Evolutionary conservation across 2,797 vertebrate species (phyloP).

Genomic region (Mormyrops boulengeri): DNA sequence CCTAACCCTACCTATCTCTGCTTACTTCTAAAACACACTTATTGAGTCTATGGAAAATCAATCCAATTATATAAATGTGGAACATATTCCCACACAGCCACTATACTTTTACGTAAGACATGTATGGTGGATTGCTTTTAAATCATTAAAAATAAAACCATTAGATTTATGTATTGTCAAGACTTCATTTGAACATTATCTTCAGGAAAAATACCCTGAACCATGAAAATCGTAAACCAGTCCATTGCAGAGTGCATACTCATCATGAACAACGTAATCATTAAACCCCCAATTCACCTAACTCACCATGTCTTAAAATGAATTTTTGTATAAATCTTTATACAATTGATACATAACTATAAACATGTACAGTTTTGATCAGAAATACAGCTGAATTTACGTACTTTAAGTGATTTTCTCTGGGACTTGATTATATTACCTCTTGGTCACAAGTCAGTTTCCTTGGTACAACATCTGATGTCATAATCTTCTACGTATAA

Average conservation of each 20-base stretch:
- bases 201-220: background rate
- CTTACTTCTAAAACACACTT: background rate
- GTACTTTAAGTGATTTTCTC: background rate
- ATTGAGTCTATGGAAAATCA: background rate
- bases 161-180: background rate
- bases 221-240: background rate
- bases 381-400: background rate
- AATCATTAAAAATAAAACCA: background rate
- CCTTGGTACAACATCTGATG: background rate
- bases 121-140: background rate
- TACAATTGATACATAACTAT: background rate
- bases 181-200: background rate
- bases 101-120: background rate
- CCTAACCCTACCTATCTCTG: background rate
- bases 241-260: background rate
- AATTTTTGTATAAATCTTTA: background rate
- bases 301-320: background rate
- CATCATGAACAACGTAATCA: background rate
- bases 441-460: background rate
- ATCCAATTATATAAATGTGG: background rate
- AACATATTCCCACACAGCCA: background rate
- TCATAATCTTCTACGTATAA: background rate
- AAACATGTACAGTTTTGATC: background rate
- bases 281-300: background rate
- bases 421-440: background rate